Evolutionary conservation across 1,140 invertebrate species (phyloP).

Genomic region (Drosophila auraria): DNA sequence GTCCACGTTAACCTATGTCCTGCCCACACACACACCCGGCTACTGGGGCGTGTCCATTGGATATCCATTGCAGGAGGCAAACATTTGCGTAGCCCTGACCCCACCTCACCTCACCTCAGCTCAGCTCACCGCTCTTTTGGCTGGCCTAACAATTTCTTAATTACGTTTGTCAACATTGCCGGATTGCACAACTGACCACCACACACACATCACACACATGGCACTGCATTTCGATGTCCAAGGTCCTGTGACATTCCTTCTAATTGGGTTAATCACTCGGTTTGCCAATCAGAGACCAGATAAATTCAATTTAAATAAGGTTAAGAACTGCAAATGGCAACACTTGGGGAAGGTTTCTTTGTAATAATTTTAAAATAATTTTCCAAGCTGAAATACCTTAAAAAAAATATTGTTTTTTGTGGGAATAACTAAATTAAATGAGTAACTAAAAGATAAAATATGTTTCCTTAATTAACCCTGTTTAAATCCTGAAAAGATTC

Average conservation of each 20-base stretch:
- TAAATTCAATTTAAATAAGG: conserved; percentile 12
- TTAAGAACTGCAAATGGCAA: background rate
- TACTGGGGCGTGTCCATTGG: background rate
- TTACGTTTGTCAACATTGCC: conserved; percentile 55
- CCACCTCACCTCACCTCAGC: too few species aligned
- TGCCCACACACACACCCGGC: background rate
- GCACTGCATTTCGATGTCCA: conserved; percentile 8
- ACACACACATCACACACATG: conserved; percentile 4
- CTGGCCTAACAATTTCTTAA: conserved; percentile 52
- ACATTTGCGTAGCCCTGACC: conserved; percentile 36
- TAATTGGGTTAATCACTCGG: conserved; percentile 33
- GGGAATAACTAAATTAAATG: too few species aligned
- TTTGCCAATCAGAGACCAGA: conserved; percentile 11
- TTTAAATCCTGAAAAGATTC: background rate
- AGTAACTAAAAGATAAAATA: background rate
- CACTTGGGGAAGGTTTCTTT: background rate
- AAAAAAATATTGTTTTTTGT: too few species aligned
- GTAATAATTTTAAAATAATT: background rate
- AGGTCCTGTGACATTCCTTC: conserved; percentile 7
- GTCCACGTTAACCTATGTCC: conserved; percentile 33
- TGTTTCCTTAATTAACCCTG: background rate
- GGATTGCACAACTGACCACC: conserved; percentile 29
- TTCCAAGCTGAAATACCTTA: too few species aligned
- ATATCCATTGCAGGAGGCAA: conserved; percentile 33
- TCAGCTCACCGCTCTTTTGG: background rate